Base-by-base conservation (phyloP, 2,113 vertebrate genomes). In the Larimichthys polyactis region DNA sequence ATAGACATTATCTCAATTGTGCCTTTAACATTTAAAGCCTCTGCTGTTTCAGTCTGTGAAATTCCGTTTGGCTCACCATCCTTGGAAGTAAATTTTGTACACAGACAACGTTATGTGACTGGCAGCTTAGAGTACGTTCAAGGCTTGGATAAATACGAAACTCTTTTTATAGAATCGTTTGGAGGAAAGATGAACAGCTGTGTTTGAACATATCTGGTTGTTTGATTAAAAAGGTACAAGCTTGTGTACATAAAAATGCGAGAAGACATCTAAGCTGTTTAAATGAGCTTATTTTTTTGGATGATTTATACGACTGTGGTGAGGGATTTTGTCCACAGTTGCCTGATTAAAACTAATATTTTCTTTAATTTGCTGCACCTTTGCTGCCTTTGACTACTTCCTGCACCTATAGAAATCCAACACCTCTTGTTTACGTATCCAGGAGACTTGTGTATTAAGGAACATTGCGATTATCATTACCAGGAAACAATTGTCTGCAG, bases 1-100 rank as follows among this genome's bases (percentile, higher is more conserved):
- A 59, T 22, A 32, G 22, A 65, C 49, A 59, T 79, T 44, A 70
- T 81, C 24, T 19, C 60, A 66, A 82, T 72, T 62, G 60, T 20
- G 29, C 17, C 24, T 57, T 59, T 78, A 69, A 71, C 60, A 22
- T 80, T 19, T n/a, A 46, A 76, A 83, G 15, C 43, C 66, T 55
- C 58, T 11, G 48, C 32, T 49, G 24, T 27, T 55, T 64, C 32
- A n/a, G 5, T 55, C 11, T 57, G 60, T 71, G 11, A 55, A 73
- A 71, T 27, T 51, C 43, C 12, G 14, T 58, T 49, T 71, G 59
- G 14, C 60, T 58, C 40, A 48, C 17, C 29, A 27, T 12, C 3
- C 11, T 27, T 55, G 17, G 46, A 48, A 57, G 19, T 52, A 16
- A 63, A 19, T 65, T 64, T 40, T 29, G 5, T 32, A 17, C 9